Base-by-base conservation (phyloP, 2,113 vertebrate species). In the Eublepharis macularius region DNA sequence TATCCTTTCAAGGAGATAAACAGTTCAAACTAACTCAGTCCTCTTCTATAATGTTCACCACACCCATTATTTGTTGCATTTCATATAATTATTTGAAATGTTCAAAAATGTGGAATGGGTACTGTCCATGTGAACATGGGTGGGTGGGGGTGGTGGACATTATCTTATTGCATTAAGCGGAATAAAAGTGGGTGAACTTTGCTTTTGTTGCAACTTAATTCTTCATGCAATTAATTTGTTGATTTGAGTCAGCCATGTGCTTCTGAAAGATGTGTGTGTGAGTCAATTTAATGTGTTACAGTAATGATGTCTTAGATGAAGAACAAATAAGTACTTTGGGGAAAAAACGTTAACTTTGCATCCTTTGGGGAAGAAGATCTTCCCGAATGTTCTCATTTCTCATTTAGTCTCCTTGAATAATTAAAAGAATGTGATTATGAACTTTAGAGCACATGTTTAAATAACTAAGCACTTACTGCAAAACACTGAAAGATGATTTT, bases 371-470 rank as follows among this genome's bases (percentile, higher is more conserved):
- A 75, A 85, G 47, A 76, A 49, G 73, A 78, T 36, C 11, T 57
- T 85, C 70, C 47, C 34, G 54, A 85, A 85, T 85, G 75, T 70
- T 60, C 68, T 29, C 45, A 54, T 70, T 85, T 78, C 47, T 78
- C 75, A 78, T 70, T 84, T 85, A 43, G 26, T 26, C 47, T 78
- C 57, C 34, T 57, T 70, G 47, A 78, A 57, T 78, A 85, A 85
- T 85, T 78, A 85, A 57, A 63, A 57, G n/a, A 26, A 29, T 70
- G 36, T 85, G 29, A 70, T 85, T 78, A 85, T 85, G 65, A 78
- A 17, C 36, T 57, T 85, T 66, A 43, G 75, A 85, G 47, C 75
- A 14, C 70, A 65, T 85, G 75, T 85, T 69, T 78, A 85, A 79
- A 73, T 51, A 66, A 76, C 34, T 76, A 34, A 17, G 34, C 60